Percentiles rank a stretch among this genome's conserved stretches.
phyloP scores from a whole-genome alignment of 2,113 vertebrate species.

The Apistogramma diplotaenia region DNA sequence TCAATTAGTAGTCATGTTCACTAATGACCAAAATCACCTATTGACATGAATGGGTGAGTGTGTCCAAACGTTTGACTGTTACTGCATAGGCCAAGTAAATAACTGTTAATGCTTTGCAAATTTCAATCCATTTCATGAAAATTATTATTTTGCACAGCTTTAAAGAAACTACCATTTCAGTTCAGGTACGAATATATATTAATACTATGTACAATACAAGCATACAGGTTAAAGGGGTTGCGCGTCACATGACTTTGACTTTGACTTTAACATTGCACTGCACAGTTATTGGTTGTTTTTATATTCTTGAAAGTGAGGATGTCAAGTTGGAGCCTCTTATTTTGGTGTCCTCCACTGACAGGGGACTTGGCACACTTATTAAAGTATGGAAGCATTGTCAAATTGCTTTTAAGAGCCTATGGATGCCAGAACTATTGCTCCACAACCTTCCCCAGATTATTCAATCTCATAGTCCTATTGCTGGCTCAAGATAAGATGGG shows the following conservation, averaged over 20 bases:
- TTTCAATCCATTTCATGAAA: neutral
- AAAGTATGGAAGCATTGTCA: constrained; percentile 70
- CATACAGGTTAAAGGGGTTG: neutral
- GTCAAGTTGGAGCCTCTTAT: constrained; percentile 32
- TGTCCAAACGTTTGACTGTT: too few relatives aligned
- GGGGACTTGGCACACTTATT: constrained; percentile 58
- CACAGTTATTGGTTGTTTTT: constrained; percentile 36
- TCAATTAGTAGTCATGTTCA: neutral
- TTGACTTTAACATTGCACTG: constrained; percentile 22
- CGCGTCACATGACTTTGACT: constrained; percentile 34
- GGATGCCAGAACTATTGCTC: constrained; percentile 75
- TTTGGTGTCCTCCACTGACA: constrained; percentile 44
- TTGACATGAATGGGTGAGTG: too few relatives aligned
- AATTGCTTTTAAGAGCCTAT: constrained; percentile 73
- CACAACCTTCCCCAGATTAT: constrained; percentile 72
- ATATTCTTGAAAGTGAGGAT: constrained; percentile 30
- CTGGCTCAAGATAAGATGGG: constrained; percentile 76
- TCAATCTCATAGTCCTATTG: constrained; percentile 77
- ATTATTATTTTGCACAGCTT: neutral
- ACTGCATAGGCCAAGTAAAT: neutral
- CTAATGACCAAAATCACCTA: neutral
- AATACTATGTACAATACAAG: neutral
- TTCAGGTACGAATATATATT: neutral
- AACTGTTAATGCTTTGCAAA: neutral
- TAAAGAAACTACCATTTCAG: neutral